Base-by-base conservation (phyloP, 2,888 invertebrate genomes). In the Unio delphinus region DNA sequence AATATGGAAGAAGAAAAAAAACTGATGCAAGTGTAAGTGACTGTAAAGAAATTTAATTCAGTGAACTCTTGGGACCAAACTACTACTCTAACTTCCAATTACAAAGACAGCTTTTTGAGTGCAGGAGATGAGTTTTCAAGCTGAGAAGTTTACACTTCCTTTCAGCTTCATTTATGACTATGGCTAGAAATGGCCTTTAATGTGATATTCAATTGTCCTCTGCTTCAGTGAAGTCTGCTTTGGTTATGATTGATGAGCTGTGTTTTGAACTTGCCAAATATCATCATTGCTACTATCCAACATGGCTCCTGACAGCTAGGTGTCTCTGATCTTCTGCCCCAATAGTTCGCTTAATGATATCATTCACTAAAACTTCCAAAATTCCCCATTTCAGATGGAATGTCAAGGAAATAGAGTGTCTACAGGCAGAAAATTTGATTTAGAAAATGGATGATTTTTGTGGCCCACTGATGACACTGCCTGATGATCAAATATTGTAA, bases 341-440 rank as follows among this genome's bases (percentile, higher is more conserved):
- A 68, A 59, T 68, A 70, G 66, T 23, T 61, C 67, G 68, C 68
- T 61, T 74, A 74, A 76, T 76, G 70, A 74, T 69, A 76, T 72
- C 67, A 64, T 68, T 66, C 62, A 72, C 72, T 45, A 15, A 45
- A 70, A 64, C 54, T 45, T 60, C 65, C 66, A 71, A 71, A 70
- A 71, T 69, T 69, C 67, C 61, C 26, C 55, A 70, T 65, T 23
- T 73, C 74, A 73, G 68, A 73, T 70, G 78, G 74, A 76, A 77
- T 72, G 73, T 72, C 70, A 74, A 75, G 78, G 78, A 79, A 77
- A 77, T 81, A 75, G 78, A 64, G 79, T 79, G 79, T 73, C 72
- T 72, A 71, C 67, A 70, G 59, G 67, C 73, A 76, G 75, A 79
- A 77, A 79, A 77, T 77, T 73, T 77, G 77, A 79, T 75, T 75